phyloP scores from a whole-genome alignment of 1,140 invertebrate genomes.

The Papilio polytes region DNA sequence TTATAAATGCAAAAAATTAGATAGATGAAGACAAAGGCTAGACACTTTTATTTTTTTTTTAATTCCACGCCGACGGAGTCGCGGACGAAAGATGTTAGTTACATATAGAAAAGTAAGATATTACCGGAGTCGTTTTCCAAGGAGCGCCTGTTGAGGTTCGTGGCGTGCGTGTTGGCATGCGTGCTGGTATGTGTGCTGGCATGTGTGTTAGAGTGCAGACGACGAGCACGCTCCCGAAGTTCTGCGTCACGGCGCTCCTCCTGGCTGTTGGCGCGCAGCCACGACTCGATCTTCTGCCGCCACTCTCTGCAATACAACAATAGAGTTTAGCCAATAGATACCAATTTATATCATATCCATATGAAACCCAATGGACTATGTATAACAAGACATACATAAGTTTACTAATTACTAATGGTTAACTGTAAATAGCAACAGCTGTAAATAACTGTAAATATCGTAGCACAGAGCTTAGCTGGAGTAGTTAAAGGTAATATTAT shows the following conservation, averaged over 20 bases:
- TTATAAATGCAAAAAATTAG: no score
- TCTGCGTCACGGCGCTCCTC: constrained; percentile 90
- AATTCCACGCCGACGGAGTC: no score
- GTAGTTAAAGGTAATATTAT: no score
- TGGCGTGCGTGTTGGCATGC: constrained; percentile 84
- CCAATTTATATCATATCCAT: background rate
- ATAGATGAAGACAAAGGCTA: no score
- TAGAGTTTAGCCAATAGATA: background rate
- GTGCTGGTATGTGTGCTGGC: constrained; percentile 86
- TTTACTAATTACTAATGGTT: no score
- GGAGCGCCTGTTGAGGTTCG: constrained; percentile 87
- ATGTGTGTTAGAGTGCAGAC: constrained; percentile 86
- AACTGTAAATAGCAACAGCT: background rate
- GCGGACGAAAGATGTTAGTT: no score
- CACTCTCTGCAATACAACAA: constrained; percentile 86
- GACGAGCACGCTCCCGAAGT: constrained; percentile 85
- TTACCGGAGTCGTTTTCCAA: constrained; percentile 92
- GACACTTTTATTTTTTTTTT: no score
- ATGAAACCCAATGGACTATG: background rate
- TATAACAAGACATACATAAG: no score
- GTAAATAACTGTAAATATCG: no score
- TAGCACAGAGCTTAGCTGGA: no score
- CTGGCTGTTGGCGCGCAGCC: constrained; percentile 94
- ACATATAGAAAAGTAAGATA: background rate
- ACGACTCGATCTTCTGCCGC: constrained; percentile 95